phyloP scores from a whole-genome alignment of 2,797 vertebrate genomes.

The Periophthalmus magnuspinnatus region DNA sequence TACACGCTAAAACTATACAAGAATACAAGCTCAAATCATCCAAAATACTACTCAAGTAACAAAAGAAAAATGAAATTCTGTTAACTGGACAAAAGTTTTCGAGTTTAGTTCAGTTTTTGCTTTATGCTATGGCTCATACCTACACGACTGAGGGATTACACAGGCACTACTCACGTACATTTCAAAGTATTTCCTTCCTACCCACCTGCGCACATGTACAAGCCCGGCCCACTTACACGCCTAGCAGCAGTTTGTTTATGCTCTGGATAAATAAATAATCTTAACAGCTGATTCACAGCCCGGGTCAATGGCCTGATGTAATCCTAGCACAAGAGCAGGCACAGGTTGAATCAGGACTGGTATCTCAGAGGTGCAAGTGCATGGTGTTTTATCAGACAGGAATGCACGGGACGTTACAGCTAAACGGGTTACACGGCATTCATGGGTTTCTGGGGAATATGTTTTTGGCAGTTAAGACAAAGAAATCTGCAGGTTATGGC shows the following conservation, averaged over 20 bases:
- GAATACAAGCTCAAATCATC: too few relatives aligned
- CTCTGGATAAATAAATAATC: neutral
- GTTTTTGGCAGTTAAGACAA: neutral
- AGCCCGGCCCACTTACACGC: conserved; percentile 32
- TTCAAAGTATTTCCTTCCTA: neutral
- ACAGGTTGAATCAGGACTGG: neutral
- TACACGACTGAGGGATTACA: too few relatives aligned
- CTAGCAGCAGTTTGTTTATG: conserved; percentile 13
- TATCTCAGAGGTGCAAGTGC: neutral
- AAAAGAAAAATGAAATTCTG: too few relatives aligned
- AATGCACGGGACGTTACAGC: conserved; percentile 37
- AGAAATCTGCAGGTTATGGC: neutral
- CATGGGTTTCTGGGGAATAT: neutral
- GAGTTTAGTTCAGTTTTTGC: too few relatives aligned
- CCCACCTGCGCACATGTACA: neutral
- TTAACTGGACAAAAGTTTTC: too few relatives aligned
- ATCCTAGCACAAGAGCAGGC: conserved; percentile 10
- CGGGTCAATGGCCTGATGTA: neutral
- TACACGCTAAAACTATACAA: too few relatives aligned
- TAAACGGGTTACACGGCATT: conserved; percentile 73
- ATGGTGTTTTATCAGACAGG: conserved; percentile 24
- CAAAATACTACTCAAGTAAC: too few relatives aligned
- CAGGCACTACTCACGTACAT: too few relatives aligned
- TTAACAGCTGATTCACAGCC: conserved; percentile 8
- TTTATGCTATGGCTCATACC: too few relatives aligned